These are phyloP conservation scores for Drosophila falleni DNA, from an alignment of 2,888 invertebrate genomes.

Conservation along the genomic window DNA sequence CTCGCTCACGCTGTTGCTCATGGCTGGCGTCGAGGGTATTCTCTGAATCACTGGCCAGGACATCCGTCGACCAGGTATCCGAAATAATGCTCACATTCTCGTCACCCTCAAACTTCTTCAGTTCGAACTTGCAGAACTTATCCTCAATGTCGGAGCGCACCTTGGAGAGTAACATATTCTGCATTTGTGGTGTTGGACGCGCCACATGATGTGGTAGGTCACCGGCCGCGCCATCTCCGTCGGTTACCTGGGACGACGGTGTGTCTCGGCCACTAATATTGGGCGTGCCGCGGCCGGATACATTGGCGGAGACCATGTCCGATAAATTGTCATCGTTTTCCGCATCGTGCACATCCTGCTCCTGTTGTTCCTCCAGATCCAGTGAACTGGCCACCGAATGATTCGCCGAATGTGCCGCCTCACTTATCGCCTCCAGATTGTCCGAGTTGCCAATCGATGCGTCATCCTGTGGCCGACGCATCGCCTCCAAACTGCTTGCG, in stretches of 20 bases:
- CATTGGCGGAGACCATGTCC: constrained; percentile 98
- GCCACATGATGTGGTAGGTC: constrained; percentile 85
- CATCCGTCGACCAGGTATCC: constrained; percentile 99
- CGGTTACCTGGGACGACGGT: constrained; percentile 96
- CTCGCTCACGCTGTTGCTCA: constrained; percentile 87
- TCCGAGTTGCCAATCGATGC: constrained; percentile 97
- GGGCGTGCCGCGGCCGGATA: constrained; percentile 95
- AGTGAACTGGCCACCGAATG: constrained; percentile 97
- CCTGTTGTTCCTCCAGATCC: constrained; percentile 92
- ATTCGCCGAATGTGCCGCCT: constrained; percentile 93
- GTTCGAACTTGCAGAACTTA: constrained; percentile 99
- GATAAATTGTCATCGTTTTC: constrained; percentile 97
- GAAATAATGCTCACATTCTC: constrained; percentile 98
- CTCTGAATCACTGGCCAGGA: constrained; percentile 98
- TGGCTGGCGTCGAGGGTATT: constrained; percentile 90
- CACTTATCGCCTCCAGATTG: constrained; percentile 97
- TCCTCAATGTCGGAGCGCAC: constrained; percentile 98
- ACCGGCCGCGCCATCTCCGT: constrained; percentile 93
- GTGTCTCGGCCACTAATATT: constrained; percentile 99
- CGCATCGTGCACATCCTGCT: constrained; percentile 69
- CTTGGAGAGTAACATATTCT: constrained; percentile 89
- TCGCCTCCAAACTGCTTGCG: constrained; percentile 77
- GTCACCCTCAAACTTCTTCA: constrained; percentile 94
- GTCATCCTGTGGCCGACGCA: constrained; percentile 90
- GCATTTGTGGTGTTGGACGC: constrained; percentile 86